Evolutionary conservation across 2,113 vertebrate species (phyloP).

Genomic region (Psilopogon haemacephalus): DNA sequence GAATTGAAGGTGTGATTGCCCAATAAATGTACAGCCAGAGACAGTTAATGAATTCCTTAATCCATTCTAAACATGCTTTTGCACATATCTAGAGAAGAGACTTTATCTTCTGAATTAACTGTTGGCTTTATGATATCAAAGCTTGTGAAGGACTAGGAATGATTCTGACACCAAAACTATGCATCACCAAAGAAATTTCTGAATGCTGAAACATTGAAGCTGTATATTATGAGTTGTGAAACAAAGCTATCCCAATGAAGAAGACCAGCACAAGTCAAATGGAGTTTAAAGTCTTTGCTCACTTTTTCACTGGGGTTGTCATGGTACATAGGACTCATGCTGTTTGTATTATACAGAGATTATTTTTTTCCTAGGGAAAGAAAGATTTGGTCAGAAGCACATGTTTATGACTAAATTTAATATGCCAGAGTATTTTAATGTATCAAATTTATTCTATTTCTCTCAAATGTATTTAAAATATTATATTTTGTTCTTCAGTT

Average conservation of each 20-base stretch:
- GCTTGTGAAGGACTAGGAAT: slow-evolving; percentile 53
- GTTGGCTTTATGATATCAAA: background rate
- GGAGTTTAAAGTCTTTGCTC: slow-evolving; percentile 19
- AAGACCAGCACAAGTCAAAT: slow-evolving; percentile 28
- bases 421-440: background rate
- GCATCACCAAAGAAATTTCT: slow-evolving; percentile 53
- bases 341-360: background rate
- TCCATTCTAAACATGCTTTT: background rate
- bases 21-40: background rate
- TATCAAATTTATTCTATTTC: background rate
- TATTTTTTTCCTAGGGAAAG: background rate
- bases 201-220: slow-evolving; percentile 51
- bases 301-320: background rate
- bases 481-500: background rate
- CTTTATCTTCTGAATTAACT: slow-evolving; percentile 21
- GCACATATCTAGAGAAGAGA: background rate
- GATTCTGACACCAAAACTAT: slow-evolving; percentile 68
- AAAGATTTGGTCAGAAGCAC: background rate
- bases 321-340: background rate
- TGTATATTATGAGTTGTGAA: slow-evolving; percentile 20
- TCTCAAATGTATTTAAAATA: background rate
- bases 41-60: slow-evolving; percentile 28
- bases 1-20: background rate
- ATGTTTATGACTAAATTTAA: background rate
- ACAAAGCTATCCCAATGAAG: background rate